A percentile compares a stretch with the other conserved stretches of the same genome.
Conservation (phyloP, 2,888 invertebrate species). For the Leucoma salicis region DNA sequence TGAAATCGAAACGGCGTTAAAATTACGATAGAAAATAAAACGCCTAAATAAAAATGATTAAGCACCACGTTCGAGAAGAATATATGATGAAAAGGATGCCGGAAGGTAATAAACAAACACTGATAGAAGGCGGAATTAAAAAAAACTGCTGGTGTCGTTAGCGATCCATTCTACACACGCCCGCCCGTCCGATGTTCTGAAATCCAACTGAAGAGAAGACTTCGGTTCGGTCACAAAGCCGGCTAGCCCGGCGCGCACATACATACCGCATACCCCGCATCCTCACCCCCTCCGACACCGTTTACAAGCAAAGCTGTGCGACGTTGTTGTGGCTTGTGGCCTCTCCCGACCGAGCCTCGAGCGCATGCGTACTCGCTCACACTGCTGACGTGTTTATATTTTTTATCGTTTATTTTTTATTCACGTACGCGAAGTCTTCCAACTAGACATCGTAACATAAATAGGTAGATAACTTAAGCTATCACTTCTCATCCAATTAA, state of each 20-base stretch:
- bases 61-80: conserved; percentile 80
- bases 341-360: conserved; percentile 56
- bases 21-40: conserved; percentile 60
- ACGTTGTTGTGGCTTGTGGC: conserved; percentile 53
- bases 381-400: conserved; percentile 80
- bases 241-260: conserved; percentile 51
- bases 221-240: conserved; percentile 38
- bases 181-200: conserved; percentile 81
- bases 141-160: conserved; percentile 82
- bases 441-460: conserved; percentile 23
- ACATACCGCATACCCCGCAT: conserved; percentile 35
- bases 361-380: conserved; percentile 74
- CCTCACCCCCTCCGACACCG: conserved; percentile 39
- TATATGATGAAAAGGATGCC: conserved; percentile 66
- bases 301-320: conserved; percentile 37
- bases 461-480: no score
- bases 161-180: conserved; percentile 81
- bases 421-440: conserved; percentile 37
- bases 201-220: conserved; percentile 79
- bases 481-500: no score
- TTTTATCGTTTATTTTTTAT: conserved; percentile 65
- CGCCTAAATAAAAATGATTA: conserved; percentile 60
- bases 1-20: conserved; percentile 77
- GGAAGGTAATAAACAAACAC: conserved; percentile 80
- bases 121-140: conserved; percentile 82